These are phyloP conservation scores for Hemithea aestivaria DNA, from an alignment of 2,888 invertebrate species.

Conservation along the genomic window DNA sequence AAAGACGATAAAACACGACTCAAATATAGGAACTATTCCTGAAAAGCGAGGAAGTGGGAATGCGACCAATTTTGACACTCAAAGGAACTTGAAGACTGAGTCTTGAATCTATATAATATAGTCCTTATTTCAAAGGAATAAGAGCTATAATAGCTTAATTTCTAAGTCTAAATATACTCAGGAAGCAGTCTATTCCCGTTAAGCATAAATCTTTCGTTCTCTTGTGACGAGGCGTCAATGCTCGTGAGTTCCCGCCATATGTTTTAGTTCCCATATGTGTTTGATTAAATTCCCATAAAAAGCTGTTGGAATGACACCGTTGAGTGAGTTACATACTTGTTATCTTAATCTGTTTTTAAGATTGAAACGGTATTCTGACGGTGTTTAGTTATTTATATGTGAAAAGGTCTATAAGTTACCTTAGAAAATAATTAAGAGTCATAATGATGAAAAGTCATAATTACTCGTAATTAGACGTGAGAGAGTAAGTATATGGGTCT, in stretches of 20 bases:
- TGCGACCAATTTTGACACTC: background rate
- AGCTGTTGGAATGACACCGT: conserved; percentile 17
- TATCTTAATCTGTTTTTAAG: conserved; percentile 17
- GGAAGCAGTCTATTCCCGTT: conserved; percentile 21
- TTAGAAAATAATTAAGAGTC: too few relatives aligned
- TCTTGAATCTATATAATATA: background rate
- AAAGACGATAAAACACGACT: too few relatives aligned
- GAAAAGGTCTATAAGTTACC: too few relatives aligned
- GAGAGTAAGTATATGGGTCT: too few relatives aligned
- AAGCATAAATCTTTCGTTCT: conserved; percentile 23
- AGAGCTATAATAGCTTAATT: conserved; percentile 1
- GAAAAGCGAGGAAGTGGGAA: conserved; percentile 11
- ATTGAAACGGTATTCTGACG: conserved; percentile 6
- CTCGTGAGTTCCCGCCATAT: conserved; percentile 15
- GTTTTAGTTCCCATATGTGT: conserved; percentile 23
- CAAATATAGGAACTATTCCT: too few relatives aligned
- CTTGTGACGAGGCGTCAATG: conserved; percentile 15
- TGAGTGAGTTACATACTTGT: conserved; percentile 14
- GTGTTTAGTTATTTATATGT: conserved; percentile 1
- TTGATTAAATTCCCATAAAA: conserved; percentile 23
- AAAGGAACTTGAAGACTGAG: background rate
- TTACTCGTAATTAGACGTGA: too few relatives aligned
- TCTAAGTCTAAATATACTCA: conserved; percentile 12
- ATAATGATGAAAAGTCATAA: too few relatives aligned
- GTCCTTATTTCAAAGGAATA: conserved; percentile 4